Base-by-base conservation (phyloP, 2,888 invertebrate species). In the Ectobius pallidus region DNA sequence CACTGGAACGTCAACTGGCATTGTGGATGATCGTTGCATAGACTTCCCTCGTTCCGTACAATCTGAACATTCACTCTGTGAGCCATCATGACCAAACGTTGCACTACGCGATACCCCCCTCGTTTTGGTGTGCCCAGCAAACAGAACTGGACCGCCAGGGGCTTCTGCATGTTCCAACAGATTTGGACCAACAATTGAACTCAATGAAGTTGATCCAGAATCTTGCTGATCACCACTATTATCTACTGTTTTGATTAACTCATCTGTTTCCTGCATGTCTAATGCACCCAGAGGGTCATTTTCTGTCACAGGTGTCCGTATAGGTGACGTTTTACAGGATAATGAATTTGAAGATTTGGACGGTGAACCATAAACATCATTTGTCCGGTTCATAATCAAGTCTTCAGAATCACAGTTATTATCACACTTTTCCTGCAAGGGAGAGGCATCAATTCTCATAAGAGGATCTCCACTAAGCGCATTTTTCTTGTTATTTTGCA, bases 271-370 rank as follows among this genome's bases (percentile, higher is more conserved):
- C 61, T 84, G 84, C 69, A 82, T 82, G 69, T 82, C 80, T 1
- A 96, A 85, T 3, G 96, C 95, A 6, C 96, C 97, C 25, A 97
- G 85, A 0, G 97, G 97, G 84, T 97, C 97, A 82, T 96, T 95
- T 80, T 94, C 90, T 0, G 96, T 92, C 0, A 97, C 95, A 0
- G 95, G 93, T 2, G 95, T 95, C 72, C 95, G 87, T 30, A 80
- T 81, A 42, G 91, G 91, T 0, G 92, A 91, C 63, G 89, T 83
- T 79, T 91, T 91, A 80, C 73, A 75, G 42, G 73, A 73, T 34
- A 34, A 11, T 32, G 70, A 72, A n/a, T 34, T 74, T 0, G 68
- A 52, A 9, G 58, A 63, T 61, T 42, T 55, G 34, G 63, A 55
- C n/a, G 70, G 70, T 52, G 61, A 70, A 16, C 55, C 71, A 55